Conservation (phyloP, 2,113 vertebrate species). For the Tachuris rubrigastra region DNA sequence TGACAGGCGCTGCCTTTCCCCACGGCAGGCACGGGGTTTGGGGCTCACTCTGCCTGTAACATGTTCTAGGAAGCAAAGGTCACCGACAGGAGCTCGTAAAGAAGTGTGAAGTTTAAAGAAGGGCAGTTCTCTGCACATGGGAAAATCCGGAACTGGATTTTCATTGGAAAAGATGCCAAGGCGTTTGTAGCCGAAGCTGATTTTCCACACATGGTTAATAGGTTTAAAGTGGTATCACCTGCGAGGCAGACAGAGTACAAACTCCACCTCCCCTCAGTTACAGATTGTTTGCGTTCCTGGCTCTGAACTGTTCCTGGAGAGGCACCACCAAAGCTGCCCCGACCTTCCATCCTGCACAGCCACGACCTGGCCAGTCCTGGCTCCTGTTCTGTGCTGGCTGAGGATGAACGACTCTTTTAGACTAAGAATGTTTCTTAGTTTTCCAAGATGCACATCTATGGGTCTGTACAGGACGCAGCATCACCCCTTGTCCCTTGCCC, state of each 20-base stretch:
- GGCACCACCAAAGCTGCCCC: background rate
- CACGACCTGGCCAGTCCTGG: background rate
- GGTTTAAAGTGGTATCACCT: background rate
- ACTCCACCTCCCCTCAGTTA: background rate
- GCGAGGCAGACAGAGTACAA: background rate
- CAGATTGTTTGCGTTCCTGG: background rate
- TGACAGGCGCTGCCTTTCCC: background rate
- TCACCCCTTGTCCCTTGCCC: background rate
- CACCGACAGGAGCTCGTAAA: background rate
- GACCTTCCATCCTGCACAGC: background rate
- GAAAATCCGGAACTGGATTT: background rate
- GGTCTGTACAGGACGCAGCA: background rate
- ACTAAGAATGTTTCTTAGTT: background rate
- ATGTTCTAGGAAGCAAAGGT: background rate
- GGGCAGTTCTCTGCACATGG: rapidly evolving
- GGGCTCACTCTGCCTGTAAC: rapidly evolving
- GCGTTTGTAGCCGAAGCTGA: background rate
- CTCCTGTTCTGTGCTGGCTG: background rate
- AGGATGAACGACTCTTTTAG: background rate
- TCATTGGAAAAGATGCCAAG: background rate
- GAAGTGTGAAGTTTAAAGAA: background rate
- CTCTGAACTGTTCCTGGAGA: background rate
- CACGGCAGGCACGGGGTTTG: rapidly evolving
- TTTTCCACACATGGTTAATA: background rate
- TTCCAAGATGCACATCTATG: background rate